Evolutionary conservation across 2,888 invertebrate species (phyloP).

Genomic region (Apamea monoglypha): DNA sequence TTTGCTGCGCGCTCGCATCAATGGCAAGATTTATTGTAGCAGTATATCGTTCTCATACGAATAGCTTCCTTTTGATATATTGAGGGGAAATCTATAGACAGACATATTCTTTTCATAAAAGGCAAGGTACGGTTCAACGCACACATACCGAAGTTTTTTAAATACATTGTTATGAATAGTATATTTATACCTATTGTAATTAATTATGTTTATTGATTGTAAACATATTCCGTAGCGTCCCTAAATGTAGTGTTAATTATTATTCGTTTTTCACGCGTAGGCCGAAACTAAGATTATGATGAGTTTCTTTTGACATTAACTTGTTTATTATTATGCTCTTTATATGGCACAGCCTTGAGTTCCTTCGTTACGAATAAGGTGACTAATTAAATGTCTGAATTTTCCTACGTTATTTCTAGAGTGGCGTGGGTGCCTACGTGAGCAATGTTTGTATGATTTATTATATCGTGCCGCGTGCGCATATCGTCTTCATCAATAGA

Average conservation of each 20-base stretch:
- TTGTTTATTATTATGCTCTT: slow-evolving; percentile 87
- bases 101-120: slow-evolving; percentile 33
- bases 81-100: slow-evolving; percentile 39
- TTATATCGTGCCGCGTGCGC: slow-evolving; percentile 61
- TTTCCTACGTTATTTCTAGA: slow-evolving; percentile 85
- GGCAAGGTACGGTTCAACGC: slow-evolving; percentile 17
- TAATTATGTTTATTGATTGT: slow-evolving; percentile 35
- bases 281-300: slow-evolving; percentile 86
- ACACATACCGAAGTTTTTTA: slow-evolving; percentile 12
- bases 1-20: slow-evolving; percentile 42
- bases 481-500: slow-evolving; percentile 58
- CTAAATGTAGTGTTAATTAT: slow-evolving; percentile 64
- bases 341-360: slow-evolving; percentile 87
- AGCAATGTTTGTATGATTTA: slow-evolving; percentile 75
- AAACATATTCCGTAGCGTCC: slow-evolving; percentile 42
- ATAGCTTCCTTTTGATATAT: slow-evolving; percentile 51
- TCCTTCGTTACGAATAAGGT: slow-evolving; percentile 84
- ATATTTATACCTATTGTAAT: slow-evolving; percentile 21
- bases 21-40: slow-evolving; percentile 54
- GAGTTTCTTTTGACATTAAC: slow-evolving; percentile 85
- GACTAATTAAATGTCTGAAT: slow-evolving; percentile 87
- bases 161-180: slow-evolving; percentile 11
- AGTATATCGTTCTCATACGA: slow-evolving; percentile 40
- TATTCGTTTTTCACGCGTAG: slow-evolving; percentile 83
- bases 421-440: slow-evolving; percentile 80